These are phyloP conservation scores for Apostichopus japonicus DNA, from an alignment of 35 echinoderm and acorn worm species.

Conservation along the genomic window DNA sequence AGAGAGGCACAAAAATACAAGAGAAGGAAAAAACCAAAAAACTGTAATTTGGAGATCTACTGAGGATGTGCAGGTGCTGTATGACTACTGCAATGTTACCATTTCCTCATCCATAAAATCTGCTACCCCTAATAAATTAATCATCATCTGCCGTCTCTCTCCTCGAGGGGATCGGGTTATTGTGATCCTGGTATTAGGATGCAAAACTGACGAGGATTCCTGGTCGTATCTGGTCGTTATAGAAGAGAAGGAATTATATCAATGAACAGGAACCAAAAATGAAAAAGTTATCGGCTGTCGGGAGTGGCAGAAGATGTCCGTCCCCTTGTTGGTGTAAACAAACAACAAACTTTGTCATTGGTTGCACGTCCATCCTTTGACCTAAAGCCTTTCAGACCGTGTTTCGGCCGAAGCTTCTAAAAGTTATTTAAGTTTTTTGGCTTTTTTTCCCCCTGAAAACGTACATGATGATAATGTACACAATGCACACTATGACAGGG, in stretches of 20 bases:
- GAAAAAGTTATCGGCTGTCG: not conserved
- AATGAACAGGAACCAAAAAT: not conserved
- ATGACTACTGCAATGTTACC: constrained; percentile 28
- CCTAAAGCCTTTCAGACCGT: too few species aligned
- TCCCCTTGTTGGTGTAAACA: too few species aligned
- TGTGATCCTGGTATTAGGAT: constrained; percentile 20
- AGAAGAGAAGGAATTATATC: not conserved
- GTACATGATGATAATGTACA: too few species aligned
- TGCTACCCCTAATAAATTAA: constrained; percentile 32
- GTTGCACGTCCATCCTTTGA: too few species aligned
- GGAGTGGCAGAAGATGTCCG: not conserved
- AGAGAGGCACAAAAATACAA: not conserved
- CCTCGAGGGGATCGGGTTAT: constrained; percentile 12
- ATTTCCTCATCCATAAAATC: constrained; percentile 42
- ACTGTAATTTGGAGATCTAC: not conserved
- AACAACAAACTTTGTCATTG: too few species aligned
- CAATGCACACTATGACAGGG: too few species aligned
- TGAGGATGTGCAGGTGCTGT: constrained; percentile 24
- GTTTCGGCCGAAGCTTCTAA: too few species aligned
- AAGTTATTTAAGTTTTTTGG: too few species aligned
- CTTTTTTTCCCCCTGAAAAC: too few species aligned
- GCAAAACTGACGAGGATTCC: not conserved
- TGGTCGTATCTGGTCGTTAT: constrained; percentile 26
- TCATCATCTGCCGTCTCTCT: constrained; percentile 16
- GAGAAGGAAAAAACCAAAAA: not conserved